Base-by-base conservation (phyloP, 2,113 vertebrate species). In the Donacobius atricapilla region DNA sequence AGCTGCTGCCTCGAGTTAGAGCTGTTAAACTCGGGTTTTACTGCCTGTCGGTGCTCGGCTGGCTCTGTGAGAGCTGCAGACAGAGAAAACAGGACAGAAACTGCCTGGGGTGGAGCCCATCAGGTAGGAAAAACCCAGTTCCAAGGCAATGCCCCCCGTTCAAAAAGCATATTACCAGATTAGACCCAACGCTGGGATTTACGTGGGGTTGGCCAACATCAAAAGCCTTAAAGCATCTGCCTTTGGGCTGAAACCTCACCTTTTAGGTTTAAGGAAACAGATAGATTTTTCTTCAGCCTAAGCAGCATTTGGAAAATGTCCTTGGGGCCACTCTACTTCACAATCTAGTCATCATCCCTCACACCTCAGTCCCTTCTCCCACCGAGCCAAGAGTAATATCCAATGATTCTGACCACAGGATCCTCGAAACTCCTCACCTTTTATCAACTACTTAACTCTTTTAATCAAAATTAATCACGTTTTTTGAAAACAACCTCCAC, bases 331-430 rank as follows among this genome's bases (percentile, higher is more conserved):
- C 28, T 39, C 22, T 5, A 13, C 17, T 0, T 7, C 27, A 9
- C 1, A 0, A 5, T 42, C 13, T 0, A 69, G 23, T 22, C 3
- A 82, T 8, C 31, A 53, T 7, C 45, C 57, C 48, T 15, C 15
- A 5, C 24, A 9, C 7, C 51, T 54, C 37, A 35, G 23, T 37
- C 22, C 10, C 17, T 84, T 57, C 35, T 84, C 61, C 64, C 48
- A 51, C 18, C 31, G 24, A 54, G 6, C 28, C 28, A 47, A 27
- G 0, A 17, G 22, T 12, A 47, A 47, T 15, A 33, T 13, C 30
- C 23, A 42, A 2, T 53, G 1, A 30, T 61, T 51, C 60, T 80
- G 42, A 86, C 12, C 18, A 22, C 0, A 0, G 10, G 33, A 48
- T 9, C 12, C n/a, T 35, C 28, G 33, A 33, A 56, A 51, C 24